Base-by-base conservation (phyloP, 2,888 invertebrate genomes). In the Amitus sp. region DNA sequence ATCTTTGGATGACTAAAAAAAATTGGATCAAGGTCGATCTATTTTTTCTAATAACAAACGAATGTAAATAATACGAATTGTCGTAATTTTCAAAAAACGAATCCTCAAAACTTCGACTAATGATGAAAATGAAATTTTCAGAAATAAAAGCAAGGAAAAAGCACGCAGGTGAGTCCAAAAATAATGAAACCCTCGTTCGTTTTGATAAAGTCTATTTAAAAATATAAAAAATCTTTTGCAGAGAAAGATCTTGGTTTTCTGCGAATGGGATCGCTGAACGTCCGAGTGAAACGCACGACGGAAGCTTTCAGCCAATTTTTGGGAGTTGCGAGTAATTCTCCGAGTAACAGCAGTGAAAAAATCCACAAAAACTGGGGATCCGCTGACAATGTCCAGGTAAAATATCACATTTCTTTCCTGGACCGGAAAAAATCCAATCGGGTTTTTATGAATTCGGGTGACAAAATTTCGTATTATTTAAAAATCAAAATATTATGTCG, bases 281-380 rank as follows among this genome's bases (percentile, higher is more conserved):
- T 95, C 45, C 88, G 94, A 77, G 94, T 95, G 73, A 95, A 95
- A 85, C 94, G 93, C 83, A 95, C 95, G 45, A 94, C 95, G 56
- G 95, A 95, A 82, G 94, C 94, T 15, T 93, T 95, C 84, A 94
- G 94, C 84, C 92, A 94, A 81, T 94, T 95, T 82, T 85, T 95
- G 71, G 94, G 94, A 65, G 93, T 93, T 72, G 92, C 81, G 73
- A 71, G 76, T 75, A 72, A 72, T 78, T 10, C 76, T 69, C 75
- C 79, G 1, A 85, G 85, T 15, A 37, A 13, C 64, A 82, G 78
- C 80, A 83, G 86, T 79, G 92, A 92, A 58, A 90, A 90, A 75
- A 85, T 94, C 18, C 91, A 92, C 77, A 95, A 95, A 83, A 89
- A 88, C 19, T 95, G 94, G 94, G 95, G 95, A 19, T 95, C 95